Conservation (phyloP, 2,113 vertebrate species). For the Podarcis cretensis region DNA sequence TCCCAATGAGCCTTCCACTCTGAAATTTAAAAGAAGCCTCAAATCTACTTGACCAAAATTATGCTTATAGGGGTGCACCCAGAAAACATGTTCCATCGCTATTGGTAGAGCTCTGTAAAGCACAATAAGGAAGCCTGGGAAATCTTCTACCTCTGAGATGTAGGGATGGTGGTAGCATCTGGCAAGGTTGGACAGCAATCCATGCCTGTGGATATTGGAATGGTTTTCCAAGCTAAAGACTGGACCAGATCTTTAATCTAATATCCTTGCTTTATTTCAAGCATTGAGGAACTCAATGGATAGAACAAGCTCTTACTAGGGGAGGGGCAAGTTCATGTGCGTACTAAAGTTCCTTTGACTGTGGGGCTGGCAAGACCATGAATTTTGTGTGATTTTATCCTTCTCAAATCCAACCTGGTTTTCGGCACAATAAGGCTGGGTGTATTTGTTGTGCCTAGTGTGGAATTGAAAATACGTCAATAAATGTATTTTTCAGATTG, state of each 20-base stretch:
- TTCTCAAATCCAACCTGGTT: neutral
- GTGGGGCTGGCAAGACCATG: neutral
- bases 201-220: neutral
- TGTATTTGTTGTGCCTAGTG: neutral
- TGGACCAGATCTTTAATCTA: neutral
- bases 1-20: neutral
- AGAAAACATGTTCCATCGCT: neutral
- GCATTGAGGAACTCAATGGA: neutral
- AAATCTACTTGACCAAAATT: neutral
- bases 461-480: neutral
- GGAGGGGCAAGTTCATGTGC: neutral
- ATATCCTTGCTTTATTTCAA: neutral
- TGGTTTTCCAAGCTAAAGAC: neutral
- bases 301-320: neutral
- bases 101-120: neutral
- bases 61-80: neutral
- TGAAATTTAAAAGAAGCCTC: neutral
- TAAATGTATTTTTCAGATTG: neutral
- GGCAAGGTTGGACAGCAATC: neutral
- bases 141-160: neutral
- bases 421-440: neutral
- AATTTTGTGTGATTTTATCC: neutral
- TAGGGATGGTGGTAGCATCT: neutral
- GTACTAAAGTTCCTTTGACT: neutral
- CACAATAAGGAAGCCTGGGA: neutral